Conservation (phyloP, 2,888 invertebrate species). For the Dorcus hopei region DNA sequence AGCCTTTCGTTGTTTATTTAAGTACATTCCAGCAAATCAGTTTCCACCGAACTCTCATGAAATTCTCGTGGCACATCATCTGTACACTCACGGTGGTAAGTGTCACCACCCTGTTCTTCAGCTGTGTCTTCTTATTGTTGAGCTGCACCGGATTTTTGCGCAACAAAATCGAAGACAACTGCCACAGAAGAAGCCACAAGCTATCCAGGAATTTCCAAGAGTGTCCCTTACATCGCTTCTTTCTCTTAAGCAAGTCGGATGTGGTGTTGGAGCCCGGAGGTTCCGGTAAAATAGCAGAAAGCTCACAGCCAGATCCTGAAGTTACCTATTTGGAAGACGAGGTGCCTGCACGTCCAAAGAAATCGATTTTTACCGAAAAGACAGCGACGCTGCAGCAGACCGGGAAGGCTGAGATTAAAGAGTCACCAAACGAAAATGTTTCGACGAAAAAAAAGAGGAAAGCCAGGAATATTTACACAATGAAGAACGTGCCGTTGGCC, state of each 20-base stretch:
- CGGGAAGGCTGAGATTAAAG: not conserved
- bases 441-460: not conserved
- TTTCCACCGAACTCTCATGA: not conserved
- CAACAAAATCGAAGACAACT: conserved; percentile 22
- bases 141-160: conserved; percentile 19
- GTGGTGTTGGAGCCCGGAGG: conserved; percentile 21
- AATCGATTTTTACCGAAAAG: not conserved
- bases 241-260: conserved; percentile 10
- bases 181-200: conserved; percentile 18
- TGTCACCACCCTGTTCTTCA: conserved; percentile 11
- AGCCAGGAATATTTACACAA: not conserved
- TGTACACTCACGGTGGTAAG: conserved; percentile 8
- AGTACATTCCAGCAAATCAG: conserved; percentile 14
- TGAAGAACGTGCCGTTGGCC: no score
- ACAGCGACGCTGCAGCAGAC: no score
- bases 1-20: conserved; percentile 29
- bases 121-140: conserved; percentile 14
- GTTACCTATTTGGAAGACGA: not conserved
- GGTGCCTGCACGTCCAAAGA: not conserved
- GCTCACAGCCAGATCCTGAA: not conserved
- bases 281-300: conserved; percentile 14
- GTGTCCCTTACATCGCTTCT: conserved; percentile 18
- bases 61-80: conserved; percentile 22
- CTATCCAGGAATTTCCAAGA: conserved; percentile 5
- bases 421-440: not conserved